phyloP scores from a whole-genome alignment of 2,797 vertebrate species.

The Catostomus latipinnis region DNA sequence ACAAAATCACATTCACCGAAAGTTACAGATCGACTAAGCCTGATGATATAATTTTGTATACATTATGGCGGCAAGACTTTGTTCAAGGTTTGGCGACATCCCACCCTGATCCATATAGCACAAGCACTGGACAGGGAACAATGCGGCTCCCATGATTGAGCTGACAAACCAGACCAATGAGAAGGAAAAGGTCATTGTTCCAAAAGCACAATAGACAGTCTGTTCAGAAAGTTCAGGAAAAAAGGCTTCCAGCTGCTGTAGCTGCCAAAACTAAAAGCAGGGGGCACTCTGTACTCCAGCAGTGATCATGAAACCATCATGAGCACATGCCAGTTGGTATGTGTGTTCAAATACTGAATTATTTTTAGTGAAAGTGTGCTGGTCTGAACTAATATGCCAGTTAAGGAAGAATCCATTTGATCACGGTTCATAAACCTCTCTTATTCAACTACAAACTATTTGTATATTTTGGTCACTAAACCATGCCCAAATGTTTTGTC shows the following conservation, averaged over 20 bases:
- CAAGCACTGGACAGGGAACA: constrained; percentile 68
- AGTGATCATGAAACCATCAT: constrained; percentile 29
- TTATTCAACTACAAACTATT: not conserved
- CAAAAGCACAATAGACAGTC: constrained; percentile 84
- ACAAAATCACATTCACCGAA: constrained; percentile 8
- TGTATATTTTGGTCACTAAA: not conserved
- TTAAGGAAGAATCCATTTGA: not conserved
- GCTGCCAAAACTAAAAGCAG: constrained; percentile 57
- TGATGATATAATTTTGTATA: not conserved
- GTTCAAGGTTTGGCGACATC: constrained; percentile 48
- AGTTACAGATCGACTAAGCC: not conserved
- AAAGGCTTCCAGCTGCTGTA: constrained; percentile 68
- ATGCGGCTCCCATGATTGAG: constrained; percentile 70
- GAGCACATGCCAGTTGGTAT: constrained; percentile 2
- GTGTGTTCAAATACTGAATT: not conserved
- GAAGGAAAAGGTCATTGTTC: constrained; percentile 86
- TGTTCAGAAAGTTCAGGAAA: constrained; percentile 81
- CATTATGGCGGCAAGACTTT: not conserved
- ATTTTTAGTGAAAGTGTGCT: not conserved
- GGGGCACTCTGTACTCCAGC: constrained; percentile 23
- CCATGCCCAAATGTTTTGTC: not conserved
- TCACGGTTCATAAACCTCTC: not conserved
- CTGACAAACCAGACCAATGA: constrained; percentile 77
- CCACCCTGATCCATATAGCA: constrained; percentile 48
- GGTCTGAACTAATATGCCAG: not conserved